Conservation (phyloP, 2,888 invertebrate genomes). For the Plutella xylostella region DNA sequence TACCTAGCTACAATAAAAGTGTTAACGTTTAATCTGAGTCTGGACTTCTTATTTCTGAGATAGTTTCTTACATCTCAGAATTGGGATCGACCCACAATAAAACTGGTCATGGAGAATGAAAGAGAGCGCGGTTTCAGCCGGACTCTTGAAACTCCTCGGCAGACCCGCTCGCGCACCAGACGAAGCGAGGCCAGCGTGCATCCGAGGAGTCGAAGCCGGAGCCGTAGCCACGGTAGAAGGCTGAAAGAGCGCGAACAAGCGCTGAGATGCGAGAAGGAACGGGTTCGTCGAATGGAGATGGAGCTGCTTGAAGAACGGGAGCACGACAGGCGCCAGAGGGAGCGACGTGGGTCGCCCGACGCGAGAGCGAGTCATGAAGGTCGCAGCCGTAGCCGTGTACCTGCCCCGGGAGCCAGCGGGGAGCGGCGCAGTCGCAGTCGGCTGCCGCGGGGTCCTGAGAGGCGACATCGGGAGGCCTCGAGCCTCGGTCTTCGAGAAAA, state of each 20-base stretch:
- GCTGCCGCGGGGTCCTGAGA: neutral
- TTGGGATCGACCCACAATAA: too few species aligned
- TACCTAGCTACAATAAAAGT: too few species aligned
- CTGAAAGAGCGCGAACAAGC: neutral
- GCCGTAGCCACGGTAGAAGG: conserved; percentile 3
- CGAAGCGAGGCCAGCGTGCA: neutral
- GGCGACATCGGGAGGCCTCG: too few species aligned
- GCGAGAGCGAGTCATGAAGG: neutral
- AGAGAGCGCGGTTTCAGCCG: too few species aligned
- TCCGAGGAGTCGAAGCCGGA: neutral
- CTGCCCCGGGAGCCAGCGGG: neutral
- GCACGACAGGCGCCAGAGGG: neutral
- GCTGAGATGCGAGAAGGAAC: neutral
- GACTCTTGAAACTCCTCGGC: too few species aligned
- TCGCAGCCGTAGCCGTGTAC: neutral
- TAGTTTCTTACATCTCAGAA: too few species aligned
- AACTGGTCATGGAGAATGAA: too few species aligned
- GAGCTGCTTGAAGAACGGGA: neutral
- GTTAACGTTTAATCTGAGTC: too few species aligned
- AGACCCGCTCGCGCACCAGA: neutral
- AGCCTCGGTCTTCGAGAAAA: too few species aligned
- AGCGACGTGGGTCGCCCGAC: neutral
- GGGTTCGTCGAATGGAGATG: neutral
- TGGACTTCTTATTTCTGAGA: too few species aligned
- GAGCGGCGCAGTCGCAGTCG: neutral